These are phyloP conservation scores for Brachypteracias leptosomus DNA, from an alignment of 2,113 vertebrate species.

Conservation along the genomic window DNA sequence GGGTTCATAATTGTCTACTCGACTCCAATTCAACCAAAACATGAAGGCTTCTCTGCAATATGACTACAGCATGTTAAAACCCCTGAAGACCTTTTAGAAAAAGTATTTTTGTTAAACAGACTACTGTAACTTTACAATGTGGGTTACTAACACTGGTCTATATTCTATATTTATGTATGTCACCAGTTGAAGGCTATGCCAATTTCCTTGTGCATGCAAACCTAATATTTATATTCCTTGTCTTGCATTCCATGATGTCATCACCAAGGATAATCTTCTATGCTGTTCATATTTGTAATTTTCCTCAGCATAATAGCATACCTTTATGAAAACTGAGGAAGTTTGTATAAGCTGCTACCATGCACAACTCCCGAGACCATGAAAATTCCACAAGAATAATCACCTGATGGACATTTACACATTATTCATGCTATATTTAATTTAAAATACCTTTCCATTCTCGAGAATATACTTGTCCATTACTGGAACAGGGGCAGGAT, in stretches of 20 bases:
- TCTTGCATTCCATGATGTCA: background rate
- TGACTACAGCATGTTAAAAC: background rate
- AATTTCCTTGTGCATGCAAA: background rate
- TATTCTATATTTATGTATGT: background rate
- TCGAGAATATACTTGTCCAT: conserved; percentile 87
- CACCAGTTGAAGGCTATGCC: background rate
- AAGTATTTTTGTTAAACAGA: background rate
- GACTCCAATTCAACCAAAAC: background rate
- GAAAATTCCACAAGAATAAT: conserved; percentile 10
- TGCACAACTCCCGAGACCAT: background rate
- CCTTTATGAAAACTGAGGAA: background rate
- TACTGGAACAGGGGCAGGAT: conserved; percentile 78
- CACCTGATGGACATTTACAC: conserved; percentile 6
- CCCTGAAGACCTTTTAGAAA: background rate
- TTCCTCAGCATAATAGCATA: background rate
- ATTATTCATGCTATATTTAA: conserved; percentile 52
- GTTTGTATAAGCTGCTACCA: background rate
- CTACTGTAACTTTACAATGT: background rate
- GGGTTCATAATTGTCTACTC: background rate
- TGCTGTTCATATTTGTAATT: background rate
- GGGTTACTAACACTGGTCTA: background rate
- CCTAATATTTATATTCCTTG: background rate
- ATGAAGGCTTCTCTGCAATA: background rate
- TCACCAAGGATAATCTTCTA: background rate
- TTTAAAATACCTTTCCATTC: conserved; percentile 83